Base-by-base conservation (phyloP, 2,888 invertebrate genomes). In the Drosophila neonasuta region DNA sequence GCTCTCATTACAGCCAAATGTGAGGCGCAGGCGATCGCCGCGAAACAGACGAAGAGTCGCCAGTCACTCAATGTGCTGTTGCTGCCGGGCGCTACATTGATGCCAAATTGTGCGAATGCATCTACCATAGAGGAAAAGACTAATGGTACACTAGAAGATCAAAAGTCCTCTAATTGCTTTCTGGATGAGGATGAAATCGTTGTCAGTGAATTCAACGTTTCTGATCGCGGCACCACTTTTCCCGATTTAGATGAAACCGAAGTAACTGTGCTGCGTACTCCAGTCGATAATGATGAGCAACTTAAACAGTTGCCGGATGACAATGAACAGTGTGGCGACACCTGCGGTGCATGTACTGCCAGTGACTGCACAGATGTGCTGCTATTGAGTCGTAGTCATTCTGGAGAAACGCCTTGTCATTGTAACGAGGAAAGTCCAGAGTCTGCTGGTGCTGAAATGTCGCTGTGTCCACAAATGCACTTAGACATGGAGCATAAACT, bases 281-380 rank as follows among this genome's bases (percentile, higher is more conserved):
- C 73, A 2, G 51, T 24, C 9, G 60, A 68, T 6, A 44, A 67
- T 7, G 73, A 79, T 6, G 50, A 69, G 8, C 41, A 65, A 11
- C 24, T 54, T 5, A n/a, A 49, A 11, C 7, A 10, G 2, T 10
- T 49, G 29, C 24, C 32, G 3, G 42, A 9, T 1, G 45, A 54
- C 9, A n/a, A 6, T 13, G 46, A 57, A 5, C 44, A 66, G n/a
- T 61, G 76, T 11, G 77, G 55, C 0, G 61, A 62, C 29, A 41
- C 13, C 8, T 45, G 3, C 2, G 61, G 59, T 29, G 45, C 13
- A 8, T 45, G 3, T 1, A 36, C 32, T 36, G 11, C 54, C 36
- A 36, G 36, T 9, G 62, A 68, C 30, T 81, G 68, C 46, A 82
- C 83, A 9, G 82, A 83, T 46, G 87, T 83, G n/a, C 54, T 83